These are phyloP conservation scores for Prosapia bicincta DNA, from an alignment of 2,888 invertebrate genomes.

Conservation along the genomic window DNA sequence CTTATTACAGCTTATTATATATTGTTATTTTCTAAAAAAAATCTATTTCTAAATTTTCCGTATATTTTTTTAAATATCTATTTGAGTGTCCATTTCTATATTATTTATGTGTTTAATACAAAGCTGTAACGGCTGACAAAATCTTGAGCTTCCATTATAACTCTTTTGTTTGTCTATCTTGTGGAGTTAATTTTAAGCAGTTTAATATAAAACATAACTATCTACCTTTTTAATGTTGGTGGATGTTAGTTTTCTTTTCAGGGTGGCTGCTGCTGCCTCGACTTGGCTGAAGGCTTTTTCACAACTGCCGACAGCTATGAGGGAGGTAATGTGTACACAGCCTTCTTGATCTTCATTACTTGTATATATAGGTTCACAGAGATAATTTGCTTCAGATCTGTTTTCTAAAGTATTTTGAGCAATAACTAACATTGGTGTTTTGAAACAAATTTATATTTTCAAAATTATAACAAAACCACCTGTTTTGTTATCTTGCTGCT, in stretches of 20 bases:
- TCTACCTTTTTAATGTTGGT: conserved; percentile 2
- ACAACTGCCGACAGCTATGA: neutral
- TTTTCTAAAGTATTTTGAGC: too few species aligned
- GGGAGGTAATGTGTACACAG: neutral
- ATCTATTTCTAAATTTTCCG: too few species aligned
- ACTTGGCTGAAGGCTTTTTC: neutral
- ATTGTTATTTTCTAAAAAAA: too few species aligned
- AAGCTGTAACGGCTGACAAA: too few species aligned
- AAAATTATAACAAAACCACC: neutral
- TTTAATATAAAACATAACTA: neutral
- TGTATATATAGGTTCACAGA: neutral
- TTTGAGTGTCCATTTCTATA: too few species aligned
- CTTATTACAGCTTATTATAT: too few species aligned
- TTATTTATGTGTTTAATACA: too few species aligned
- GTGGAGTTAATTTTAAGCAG: neutral
- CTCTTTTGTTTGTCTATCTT: neutral
- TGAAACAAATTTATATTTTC: neutral
- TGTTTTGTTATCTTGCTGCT: too few species aligned
- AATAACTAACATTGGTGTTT: neutral
- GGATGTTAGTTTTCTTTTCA: conserved; percentile 2
- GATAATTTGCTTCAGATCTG: too few species aligned
- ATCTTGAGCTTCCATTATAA: too few species aligned
- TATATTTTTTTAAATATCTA: too few species aligned
- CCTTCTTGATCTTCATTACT: neutral
- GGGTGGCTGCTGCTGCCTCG: neutral